Base-by-base conservation (phyloP, 2,113 vertebrate genomes). In the Pteronura brasiliensis region DNA sequence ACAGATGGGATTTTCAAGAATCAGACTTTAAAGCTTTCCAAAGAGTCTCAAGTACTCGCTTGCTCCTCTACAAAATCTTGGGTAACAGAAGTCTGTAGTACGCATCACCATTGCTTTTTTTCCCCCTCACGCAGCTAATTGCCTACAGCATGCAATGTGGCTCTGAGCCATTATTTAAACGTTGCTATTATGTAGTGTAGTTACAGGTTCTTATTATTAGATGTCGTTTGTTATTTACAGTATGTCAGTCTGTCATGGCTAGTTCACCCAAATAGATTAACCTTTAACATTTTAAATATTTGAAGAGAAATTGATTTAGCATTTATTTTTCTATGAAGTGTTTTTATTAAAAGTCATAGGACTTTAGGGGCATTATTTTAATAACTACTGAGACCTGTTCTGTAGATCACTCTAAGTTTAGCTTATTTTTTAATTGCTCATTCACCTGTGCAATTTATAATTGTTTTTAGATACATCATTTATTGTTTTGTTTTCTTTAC, bases 221-320 rank as follows among this genome's bases (percentile, higher is more conserved):
- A 97, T 13, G 13, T 65, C 39, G 72, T 95, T 80, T 96, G 84
- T 94, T 95, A 97, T 95, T 98, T 97, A 95, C 13, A 84, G 47
- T n/a, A 93, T 95, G 69, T 96, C 92, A 96, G 69, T 93, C 52
- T 88, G 87, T 88, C 94, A 77, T 80, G 57, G 83, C 49, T 88
- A 96, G 94, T 95, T 98, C 80, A 90, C 71, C 93, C 96, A 96
- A 93, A 96, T 76, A 96, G 71, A 94, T 94, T 96, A 94, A 97
- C 72, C 67, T 95, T 97, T 93, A 86, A 84, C 84, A 90, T 97
- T 96, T 96, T 81, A 93, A 93, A 92, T 96, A 91, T 97, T 72
- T 94, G 93, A 96, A 95, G 39, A 93, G 69, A 97, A 98, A 96
- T 96, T 96, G 89, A 95, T 47, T 96, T 95, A 49, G 74, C n/a